phyloP scores from a whole-genome alignment of 2,888 invertebrate genomes.

The Tenodera sinensis region DNA sequence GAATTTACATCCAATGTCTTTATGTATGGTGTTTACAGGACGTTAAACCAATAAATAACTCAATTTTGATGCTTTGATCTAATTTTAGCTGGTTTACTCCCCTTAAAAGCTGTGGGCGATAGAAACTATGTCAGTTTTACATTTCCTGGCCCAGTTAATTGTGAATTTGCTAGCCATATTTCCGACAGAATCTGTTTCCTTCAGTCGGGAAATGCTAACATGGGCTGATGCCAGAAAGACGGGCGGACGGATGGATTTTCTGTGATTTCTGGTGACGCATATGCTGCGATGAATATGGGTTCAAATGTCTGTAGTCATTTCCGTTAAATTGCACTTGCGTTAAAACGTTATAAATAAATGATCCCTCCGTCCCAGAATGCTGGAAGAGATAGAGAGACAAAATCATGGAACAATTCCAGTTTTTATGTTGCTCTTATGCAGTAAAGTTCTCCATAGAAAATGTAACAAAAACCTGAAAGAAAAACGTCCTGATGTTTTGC shows the following conservation, averaged over 20 bases:
- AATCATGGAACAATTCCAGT: not conserved
- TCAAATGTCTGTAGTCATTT: not conserved
- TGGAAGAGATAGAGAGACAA: not conserved
- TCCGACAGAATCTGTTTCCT: not conserved
- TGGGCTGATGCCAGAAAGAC: not conserved
- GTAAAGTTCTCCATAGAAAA: not conserved
- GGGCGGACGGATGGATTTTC: too few species aligned
- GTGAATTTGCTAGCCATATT: not conserved
- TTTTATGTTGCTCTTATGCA: not conserved
- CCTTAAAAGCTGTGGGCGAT: too few species aligned
- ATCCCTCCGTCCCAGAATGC: not conserved
- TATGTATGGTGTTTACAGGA: too few species aligned
- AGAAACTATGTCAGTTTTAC: too few species aligned
- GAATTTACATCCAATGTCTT: too few species aligned
- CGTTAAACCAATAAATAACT: too few species aligned
- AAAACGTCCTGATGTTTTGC: too few species aligned
- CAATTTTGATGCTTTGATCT: too few species aligned
- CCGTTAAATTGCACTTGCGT: not conserved
- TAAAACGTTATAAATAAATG: not conserved
- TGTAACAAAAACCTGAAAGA: too few species aligned
- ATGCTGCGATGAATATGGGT: not conserved
- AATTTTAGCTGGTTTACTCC: too few species aligned
- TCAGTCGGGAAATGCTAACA: not conserved
- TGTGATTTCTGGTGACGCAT: not conserved
- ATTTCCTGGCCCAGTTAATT: not conserved